Conservation (phyloP, 2,113 vertebrate genomes). For the Morone chrysops region DNA sequence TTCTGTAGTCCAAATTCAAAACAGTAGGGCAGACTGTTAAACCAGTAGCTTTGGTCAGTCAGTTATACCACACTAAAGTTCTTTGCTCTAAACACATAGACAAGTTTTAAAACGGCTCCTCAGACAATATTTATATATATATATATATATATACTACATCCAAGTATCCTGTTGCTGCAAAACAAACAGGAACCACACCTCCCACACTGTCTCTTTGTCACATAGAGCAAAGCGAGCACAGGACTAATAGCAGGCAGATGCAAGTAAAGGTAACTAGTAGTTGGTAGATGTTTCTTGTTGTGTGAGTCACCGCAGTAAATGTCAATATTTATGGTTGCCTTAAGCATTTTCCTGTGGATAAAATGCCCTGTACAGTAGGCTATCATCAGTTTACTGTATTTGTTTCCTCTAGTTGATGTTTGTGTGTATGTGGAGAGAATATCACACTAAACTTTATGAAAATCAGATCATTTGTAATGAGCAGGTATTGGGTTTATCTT, state of each 20-base stretch:
- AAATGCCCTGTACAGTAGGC: not conserved
- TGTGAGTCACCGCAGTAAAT: not conserved
- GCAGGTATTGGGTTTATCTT: not conserved
- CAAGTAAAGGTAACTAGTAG: not conserved
- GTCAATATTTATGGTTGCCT: no score
- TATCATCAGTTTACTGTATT: not conserved
- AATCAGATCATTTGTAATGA: not conserved
- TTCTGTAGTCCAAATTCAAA: not conserved
- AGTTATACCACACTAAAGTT: not conserved
- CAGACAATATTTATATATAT: not conserved
- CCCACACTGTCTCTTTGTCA: constrained; percentile 44
- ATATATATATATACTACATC: not conserved
- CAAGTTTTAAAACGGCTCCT: not conserved
- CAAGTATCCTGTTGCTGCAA: not conserved
- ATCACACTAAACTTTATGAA: not conserved
- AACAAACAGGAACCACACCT: constrained; percentile 31
- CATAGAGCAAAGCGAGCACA: constrained; percentile 40
- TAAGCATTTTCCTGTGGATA: not conserved
- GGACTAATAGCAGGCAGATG: constrained; percentile 9
- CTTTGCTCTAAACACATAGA: not conserved
- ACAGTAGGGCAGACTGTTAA: no score
- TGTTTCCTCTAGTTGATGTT: not conserved
- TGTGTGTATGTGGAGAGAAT: not conserved
- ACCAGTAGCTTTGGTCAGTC: not conserved
- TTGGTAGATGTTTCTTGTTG: not conserved